Percentiles rank a stretch among this genome's conserved stretches.
phyloP scores from a whole-genome alignment of 1,140 invertebrate species.

The Agrilus planipennis region DNA sequence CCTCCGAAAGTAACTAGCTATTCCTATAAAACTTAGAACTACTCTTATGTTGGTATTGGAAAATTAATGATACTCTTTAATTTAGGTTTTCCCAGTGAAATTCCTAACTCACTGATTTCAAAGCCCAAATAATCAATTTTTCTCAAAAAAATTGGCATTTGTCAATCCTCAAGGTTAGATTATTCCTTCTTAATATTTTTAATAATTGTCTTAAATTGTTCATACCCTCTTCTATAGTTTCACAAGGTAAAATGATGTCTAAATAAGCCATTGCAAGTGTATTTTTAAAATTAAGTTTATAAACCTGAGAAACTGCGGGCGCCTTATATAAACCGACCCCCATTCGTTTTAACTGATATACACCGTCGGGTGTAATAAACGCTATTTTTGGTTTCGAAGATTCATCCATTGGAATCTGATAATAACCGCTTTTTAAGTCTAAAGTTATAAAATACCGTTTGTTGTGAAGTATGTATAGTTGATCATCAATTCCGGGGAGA shows the following conservation, averaged over 20 bases:
- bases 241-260: slow-evolving; percentile 20
- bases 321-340: slow-evolving; percentile 27
- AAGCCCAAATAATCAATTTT: not conserved
- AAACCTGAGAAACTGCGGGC: slow-evolving; percentile 6
- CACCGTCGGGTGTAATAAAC: slow-evolving; percentile 20
- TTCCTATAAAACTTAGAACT: slow-evolving; percentile 27
- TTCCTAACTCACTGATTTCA: not conserved
- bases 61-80: slow-evolving; percentile 19
- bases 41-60: slow-evolving; percentile 17
- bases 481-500: slow-evolving; percentile 26
- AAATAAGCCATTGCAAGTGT: slow-evolving; percentile 20
- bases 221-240: slow-evolving; percentile 21
- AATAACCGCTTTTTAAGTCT: slow-evolving; percentile 10
- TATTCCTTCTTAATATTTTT: not conserved
- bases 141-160: not conserved
- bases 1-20: slow-evolving; percentile 24
- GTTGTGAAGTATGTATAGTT: slow-evolving; percentile 13
- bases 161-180: not conserved
- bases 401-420: slow-evolving; percentile 6
- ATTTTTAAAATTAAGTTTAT: slow-evolving; percentile 13
- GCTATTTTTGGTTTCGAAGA: slow-evolving; percentile 6
- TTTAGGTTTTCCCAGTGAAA: slow-evolving; percentile 15
- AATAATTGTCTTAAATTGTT: not conserved
- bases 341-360: slow-evolving; percentile 34
- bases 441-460: slow-evolving; percentile 13